These are phyloP conservation scores for Ardeotis arabs DNA, from an alignment of 2,113 vertebrate genomes.

Conservation along the genomic window DNA sequence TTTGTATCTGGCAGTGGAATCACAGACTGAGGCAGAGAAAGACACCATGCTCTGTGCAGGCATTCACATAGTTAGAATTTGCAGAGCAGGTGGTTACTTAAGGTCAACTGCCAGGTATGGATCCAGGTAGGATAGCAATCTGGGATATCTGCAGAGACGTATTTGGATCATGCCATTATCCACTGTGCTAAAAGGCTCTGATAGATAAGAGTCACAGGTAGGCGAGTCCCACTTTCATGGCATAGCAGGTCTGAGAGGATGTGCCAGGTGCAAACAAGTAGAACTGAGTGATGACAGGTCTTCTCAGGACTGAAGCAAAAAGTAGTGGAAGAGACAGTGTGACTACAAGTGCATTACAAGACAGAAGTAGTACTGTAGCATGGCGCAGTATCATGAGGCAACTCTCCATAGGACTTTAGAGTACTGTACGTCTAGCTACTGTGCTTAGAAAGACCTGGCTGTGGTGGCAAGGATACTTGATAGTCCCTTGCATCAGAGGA, in stretches of 20 bases:
- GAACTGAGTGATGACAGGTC: background rate
- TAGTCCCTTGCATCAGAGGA: background rate
- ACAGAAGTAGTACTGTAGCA: background rate
- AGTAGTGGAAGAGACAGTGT: background rate
- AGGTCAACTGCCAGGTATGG: background rate
- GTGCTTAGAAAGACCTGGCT: background rate
- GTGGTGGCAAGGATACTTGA: background rate
- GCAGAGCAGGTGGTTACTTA: background rate
- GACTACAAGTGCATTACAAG: background rate
- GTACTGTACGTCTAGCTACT: background rate
- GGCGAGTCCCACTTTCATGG: background rate
- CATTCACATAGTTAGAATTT: background rate
- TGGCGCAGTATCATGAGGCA: background rate
- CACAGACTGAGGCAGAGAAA: background rate
- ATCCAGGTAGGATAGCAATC: background rate
- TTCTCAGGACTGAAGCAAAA: background rate
- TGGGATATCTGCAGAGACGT: background rate
- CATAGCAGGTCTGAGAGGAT: background rate
- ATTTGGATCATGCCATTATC: background rate
- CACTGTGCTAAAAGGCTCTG: background rate
- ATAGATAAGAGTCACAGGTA: background rate
- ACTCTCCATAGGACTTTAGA: background rate
- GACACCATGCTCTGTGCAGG: background rate
- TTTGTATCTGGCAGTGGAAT: background rate
- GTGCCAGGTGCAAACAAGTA: background rate